These are phyloP conservation scores for Neosilurus hyrtlii DNA, from an alignment of 2,797 vertebrate genomes.

Conservation along the genomic window DNA sequence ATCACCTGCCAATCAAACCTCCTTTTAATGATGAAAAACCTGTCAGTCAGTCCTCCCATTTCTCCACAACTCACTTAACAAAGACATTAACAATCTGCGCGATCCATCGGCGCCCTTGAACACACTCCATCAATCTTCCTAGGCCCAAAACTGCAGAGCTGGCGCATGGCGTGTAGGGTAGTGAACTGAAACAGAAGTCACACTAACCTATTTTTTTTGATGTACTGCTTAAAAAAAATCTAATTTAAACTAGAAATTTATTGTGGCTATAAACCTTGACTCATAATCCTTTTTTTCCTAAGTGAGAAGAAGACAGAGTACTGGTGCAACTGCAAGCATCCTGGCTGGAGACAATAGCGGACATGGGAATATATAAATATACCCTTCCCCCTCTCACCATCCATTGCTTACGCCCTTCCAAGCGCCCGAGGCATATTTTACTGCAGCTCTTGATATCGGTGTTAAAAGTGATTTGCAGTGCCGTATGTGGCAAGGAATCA, in stretches of 20 bases:
- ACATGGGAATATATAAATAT: constrained; percentile 69
- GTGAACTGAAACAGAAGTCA: constrained; percentile 51
- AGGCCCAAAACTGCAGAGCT: constrained; percentile 35
- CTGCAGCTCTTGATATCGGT: constrained; percentile 76
- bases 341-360: constrained; percentile 57
- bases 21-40: constrained; percentile 46
- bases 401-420: constrained; percentile 56
- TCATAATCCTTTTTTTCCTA: constrained; percentile 47
- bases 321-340: constrained; percentile 42
- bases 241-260: constrained; percentile 73
- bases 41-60: constrained; percentile 40
- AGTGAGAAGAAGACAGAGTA: constrained; percentile 53
- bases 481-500: constrained; percentile 84
- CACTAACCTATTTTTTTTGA: constrained; percentile 51
- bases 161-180: constrained; percentile 5
- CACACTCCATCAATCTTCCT: constrained; percentile 49
- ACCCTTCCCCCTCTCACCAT: constrained; percentile 39
- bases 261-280: constrained; percentile 70
- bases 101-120: constrained; percentile 48
- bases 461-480: constrained; percentile 83
- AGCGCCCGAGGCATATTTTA: constrained; percentile 73
- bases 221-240: constrained; percentile 37
- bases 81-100: constrained; percentile 52
- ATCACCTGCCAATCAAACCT: constrained; percentile 39
- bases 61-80: constrained; percentile 49